phyloP scores from a whole-genome alignment of 2,113 vertebrate genomes.

The Parus major region DNA sequence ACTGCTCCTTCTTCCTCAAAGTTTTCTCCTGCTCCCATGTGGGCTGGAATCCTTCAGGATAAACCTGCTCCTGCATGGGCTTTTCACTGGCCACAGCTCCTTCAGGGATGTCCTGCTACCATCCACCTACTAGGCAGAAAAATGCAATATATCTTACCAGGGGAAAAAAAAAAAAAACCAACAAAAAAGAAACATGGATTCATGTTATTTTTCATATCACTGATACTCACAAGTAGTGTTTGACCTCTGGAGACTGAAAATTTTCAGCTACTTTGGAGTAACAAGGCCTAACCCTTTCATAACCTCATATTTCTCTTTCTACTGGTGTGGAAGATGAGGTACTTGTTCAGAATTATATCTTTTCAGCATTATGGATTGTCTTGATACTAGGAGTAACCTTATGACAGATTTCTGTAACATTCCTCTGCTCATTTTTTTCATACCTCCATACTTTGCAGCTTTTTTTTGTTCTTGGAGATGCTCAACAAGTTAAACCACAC shows the following conservation, averaged over 20 bases:
- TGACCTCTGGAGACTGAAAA: not conserved
- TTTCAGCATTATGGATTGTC: not conserved
- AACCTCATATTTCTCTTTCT: not conserved
- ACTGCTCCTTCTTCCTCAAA: not conserved
- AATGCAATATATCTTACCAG: not conserved
- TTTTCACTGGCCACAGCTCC: not conserved
- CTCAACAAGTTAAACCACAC: not conserved
- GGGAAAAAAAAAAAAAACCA: not conserved
- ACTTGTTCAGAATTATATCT: not conserved
- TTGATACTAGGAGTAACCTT: not conserved
- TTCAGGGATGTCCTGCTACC: not conserved
- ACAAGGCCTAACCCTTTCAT: not conserved
- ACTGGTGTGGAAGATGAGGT: not conserved
- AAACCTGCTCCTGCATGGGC: not conserved
- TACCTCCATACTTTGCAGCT: not conserved
- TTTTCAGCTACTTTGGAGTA: not conserved
- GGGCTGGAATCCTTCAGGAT: not conserved
- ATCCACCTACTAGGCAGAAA: not conserved
- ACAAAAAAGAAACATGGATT: not conserved
- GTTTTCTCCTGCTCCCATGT: not conserved
- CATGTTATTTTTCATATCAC: not conserved
- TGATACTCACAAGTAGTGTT: not conserved
- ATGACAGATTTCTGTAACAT: not conserved
- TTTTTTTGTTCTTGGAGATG: not conserved
- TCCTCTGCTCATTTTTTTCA: not conserved